These are phyloP conservation scores for Salvelinus sp. DNA, from an alignment of 2,113 vertebrate species.

Conservation along the genomic window DNA sequence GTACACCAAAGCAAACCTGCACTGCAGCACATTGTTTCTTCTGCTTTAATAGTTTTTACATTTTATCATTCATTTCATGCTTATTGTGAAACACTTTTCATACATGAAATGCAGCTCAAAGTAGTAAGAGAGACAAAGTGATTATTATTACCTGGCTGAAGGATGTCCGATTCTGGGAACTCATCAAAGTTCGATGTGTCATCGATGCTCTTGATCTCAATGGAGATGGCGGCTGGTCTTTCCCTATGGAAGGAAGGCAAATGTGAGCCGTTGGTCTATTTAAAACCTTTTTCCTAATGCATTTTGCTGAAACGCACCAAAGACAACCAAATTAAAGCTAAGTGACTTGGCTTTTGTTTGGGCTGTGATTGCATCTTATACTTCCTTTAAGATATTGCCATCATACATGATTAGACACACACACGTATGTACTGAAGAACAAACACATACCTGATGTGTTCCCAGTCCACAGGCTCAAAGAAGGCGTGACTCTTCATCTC, in stretches of 20 bases:
- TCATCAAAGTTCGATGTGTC: slow-evolving; percentile 98
- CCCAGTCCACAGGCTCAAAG: slow-evolving; percentile 97
- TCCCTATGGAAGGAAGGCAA: slow-evolving; percentile 73
- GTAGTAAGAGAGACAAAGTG: too few species aligned
- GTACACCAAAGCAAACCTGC: too few species aligned
- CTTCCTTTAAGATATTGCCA: too few species aligned
- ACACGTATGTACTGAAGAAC: neutral
- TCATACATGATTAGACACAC: neutral
- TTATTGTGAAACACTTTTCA: too few species aligned
- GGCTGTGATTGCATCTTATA: neutral
- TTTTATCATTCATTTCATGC: too few species aligned
- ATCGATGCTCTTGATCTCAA: slow-evolving; percentile 96
- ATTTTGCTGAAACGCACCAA: neutral
- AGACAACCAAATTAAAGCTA: neutral
- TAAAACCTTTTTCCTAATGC: too few species aligned
- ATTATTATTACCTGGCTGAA: slow-evolving; percentile 85
- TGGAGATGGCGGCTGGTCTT: slow-evolving; percentile 92
- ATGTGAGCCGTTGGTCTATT: neutral
- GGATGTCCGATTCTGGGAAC: slow-evolving; percentile 95
- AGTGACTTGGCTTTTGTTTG: neutral
- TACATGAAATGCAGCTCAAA: too few species aligned
- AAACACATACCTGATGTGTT: slow-evolving; percentile 89
- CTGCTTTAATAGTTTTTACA: too few species aligned
- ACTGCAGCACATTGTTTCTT: too few species aligned
- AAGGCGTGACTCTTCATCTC: slow-evolving; percentile 93